Evolutionary conservation across 2,113 vertebrate species (phyloP).

Genomic region (Zingel zingel): DNA sequence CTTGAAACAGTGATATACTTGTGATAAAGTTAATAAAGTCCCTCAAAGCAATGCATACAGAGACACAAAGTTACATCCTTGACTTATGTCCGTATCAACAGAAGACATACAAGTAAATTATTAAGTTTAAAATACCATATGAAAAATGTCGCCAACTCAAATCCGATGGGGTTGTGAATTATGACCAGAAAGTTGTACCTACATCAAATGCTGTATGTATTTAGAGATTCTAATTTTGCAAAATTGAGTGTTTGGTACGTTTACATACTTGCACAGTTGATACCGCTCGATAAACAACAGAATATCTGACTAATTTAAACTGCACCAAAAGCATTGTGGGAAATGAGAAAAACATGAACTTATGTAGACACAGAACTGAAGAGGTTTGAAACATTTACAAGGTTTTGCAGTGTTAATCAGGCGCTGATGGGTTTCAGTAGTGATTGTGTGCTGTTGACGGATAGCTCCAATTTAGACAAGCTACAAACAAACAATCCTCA

Average conservation of each 20-base stretch:
- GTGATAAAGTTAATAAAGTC: slow-evolving; percentile 50
- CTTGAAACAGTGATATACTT: slow-evolving; percentile 42
- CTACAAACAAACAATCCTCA: slow-evolving; percentile 15
- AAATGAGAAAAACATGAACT: background rate
- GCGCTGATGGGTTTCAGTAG: slow-evolving; percentile 43
- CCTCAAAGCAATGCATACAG: background rate
- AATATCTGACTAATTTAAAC: background rate
- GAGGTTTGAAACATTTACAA: slow-evolving; percentile 15
- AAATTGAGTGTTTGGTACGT: background rate
- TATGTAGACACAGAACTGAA: slow-evolving; percentile 10
- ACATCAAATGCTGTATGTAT: background rate
- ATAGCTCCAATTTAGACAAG: slow-evolving; percentile 59
- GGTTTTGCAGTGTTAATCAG: slow-evolving; percentile 39
- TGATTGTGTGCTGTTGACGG: slow-evolving; percentile 52
- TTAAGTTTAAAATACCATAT: background rate
- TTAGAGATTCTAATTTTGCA: background rate
- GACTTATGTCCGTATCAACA: background rate
- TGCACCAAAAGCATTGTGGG: background rate
- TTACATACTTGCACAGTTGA: background rate
- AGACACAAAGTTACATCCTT: slow-evolving; percentile 6
- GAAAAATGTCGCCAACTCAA: background rate
- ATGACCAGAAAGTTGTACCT: background rate
- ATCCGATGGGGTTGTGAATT: background rate
- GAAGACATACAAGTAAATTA: background rate
- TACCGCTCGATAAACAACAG: background rate